A percentile compares a stretch with the other conserved stretches of the same genome.
These are phyloP conservation scores for Phrynosoma platyrhinos DNA, from an alignment of 2,113 vertebrate genomes.

Conservation along the genomic window DNA sequence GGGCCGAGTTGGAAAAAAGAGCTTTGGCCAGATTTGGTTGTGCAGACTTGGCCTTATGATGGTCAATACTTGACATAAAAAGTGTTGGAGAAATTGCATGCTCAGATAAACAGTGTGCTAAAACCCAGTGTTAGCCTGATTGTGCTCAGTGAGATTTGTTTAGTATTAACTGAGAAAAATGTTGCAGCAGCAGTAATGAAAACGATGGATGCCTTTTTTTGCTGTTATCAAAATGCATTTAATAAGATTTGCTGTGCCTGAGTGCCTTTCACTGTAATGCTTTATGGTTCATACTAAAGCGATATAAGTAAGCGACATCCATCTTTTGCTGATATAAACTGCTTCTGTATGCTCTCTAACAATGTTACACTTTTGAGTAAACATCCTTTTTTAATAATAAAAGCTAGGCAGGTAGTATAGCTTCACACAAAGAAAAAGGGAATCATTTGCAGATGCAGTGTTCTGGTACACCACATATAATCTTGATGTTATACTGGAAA, in stretches of 20 bases:
- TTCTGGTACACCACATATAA: background rate
- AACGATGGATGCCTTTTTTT: conserved; percentile 59
- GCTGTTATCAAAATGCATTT: conserved; percentile 65
- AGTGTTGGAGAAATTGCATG: conserved; percentile 46
- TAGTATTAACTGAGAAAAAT: conserved; percentile 65
- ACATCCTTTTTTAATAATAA: conserved; percentile 61
- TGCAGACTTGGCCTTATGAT: conserved; percentile 35
- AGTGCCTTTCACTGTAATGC: conserved; percentile 67
- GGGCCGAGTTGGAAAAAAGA: conserved; percentile 43
- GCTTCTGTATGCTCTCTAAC: conserved; percentile 55
- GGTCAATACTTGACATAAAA: conserved; percentile 55
- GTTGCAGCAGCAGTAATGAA: conserved; percentile 60
- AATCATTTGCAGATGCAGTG: background rate
- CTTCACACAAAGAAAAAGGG: conserved; percentile 21
- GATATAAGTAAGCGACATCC: conserved; percentile 59
- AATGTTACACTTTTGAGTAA: conserved; percentile 57
- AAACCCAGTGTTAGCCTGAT: conserved; percentile 53
- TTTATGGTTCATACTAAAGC: conserved; percentile 61
- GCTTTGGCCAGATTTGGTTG: conserved; percentile 22
- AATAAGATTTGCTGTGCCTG: conserved; percentile 69
- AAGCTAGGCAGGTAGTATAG: conserved; percentile 22
- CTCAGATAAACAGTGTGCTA: conserved; percentile 40
- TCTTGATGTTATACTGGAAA: background rate
- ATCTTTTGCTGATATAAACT: conserved; percentile 43
- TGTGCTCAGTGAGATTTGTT: conserved; percentile 59